Percentiles rank a stretch among this genome's conserved stretches.
Conservation (phyloP, 2,888 invertebrate genomes). For the Ectemnius lituratus region DNA sequence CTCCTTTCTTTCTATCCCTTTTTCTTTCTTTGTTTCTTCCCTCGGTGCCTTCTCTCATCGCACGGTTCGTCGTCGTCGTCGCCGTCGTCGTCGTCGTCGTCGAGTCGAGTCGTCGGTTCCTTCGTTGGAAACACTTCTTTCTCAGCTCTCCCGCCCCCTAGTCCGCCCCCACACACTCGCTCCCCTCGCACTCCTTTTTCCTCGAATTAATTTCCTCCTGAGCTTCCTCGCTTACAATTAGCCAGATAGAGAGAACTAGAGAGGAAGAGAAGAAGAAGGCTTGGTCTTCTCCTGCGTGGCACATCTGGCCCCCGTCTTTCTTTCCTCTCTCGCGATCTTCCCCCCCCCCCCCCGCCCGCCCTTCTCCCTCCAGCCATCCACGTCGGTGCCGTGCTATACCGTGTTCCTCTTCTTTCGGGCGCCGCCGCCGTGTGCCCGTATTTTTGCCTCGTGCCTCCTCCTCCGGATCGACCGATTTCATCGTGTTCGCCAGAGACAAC, state of each 20-base stretch:
- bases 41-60: constrained; percentile 13
- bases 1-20: constrained; percentile 23
- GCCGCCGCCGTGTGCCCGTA: not conserved
- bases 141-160: constrained; percentile 15
- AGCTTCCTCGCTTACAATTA: constrained; percentile 65
- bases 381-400: constrained; percentile 11
- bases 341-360: constrained; percentile 22
- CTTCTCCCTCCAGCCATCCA: not conserved
- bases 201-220: constrained; percentile 67
- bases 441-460: not conserved
- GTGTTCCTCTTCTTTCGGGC: constrained; percentile 8
- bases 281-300: constrained; percentile 59
- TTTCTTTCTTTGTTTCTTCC: constrained; percentile 26
- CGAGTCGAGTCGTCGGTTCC: constrained; percentile 45
- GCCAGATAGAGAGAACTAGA: too few relatives aligned
- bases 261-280: constrained; percentile 38
- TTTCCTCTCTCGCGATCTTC: constrained; percentile 12
- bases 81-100: constrained; percentile 8
- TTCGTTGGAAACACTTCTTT: constrained; percentile 43
- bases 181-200: constrained; percentile 54
- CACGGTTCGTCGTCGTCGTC: constrained; percentile 15
- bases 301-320: constrained; percentile 61
- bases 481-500: too few relatives aligned
- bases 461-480: too few relatives aligned
- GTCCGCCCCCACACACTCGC: not conserved